Conservation (phyloP, 2,888 invertebrate species). For the Phymatocera aterrima region DNA sequence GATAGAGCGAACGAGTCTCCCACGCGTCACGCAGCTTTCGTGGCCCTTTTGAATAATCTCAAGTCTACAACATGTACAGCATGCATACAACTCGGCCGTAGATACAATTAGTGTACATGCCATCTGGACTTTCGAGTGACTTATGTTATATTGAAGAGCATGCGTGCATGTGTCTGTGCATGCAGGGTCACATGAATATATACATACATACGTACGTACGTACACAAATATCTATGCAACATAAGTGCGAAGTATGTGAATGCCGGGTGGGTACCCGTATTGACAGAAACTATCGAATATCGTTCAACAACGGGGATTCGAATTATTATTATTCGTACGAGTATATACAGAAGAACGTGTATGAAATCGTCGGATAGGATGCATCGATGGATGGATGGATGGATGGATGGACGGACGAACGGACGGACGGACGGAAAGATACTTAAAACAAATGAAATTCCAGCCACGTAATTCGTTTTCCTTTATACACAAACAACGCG, state of each 20-base stretch:
- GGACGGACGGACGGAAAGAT: slow-evolving; percentile 53
- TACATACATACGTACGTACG: not conserved
- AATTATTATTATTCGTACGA: slow-evolving; percentile 67
- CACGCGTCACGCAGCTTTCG: slow-evolving; percentile 8
- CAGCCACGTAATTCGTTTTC: slow-evolving; percentile 48
- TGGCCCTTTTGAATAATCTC: slow-evolving; percentile 24
- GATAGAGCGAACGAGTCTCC: not conserved
- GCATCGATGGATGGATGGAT: slow-evolving; percentile 51
- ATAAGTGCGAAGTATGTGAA: slow-evolving; percentile 18
- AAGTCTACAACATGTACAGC: too few relatives aligned
- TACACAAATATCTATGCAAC: not conserved
- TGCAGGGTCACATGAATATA: not conserved
- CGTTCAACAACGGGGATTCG: slow-evolving; percentile 58
- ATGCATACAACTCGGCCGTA: too few relatives aligned
- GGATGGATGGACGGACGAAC: slow-evolving; percentile 50
- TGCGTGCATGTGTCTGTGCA: not conserved
- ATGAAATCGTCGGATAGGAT: too few relatives aligned
- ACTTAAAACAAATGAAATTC: slow-evolving; percentile 70
- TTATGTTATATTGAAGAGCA: not conserved
- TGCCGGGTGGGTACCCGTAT: too few relatives aligned
- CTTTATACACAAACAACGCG: not conserved
- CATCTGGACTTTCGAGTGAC: slow-evolving; percentile 33
- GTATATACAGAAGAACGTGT: too few relatives aligned
- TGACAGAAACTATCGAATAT: slow-evolving; percentile 61
- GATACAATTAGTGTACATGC: slow-evolving; percentile 29